Evolutionary conservation across 2,797 vertebrate species (phyloP).

Genomic region (Poliocrania exsul): DNA sequence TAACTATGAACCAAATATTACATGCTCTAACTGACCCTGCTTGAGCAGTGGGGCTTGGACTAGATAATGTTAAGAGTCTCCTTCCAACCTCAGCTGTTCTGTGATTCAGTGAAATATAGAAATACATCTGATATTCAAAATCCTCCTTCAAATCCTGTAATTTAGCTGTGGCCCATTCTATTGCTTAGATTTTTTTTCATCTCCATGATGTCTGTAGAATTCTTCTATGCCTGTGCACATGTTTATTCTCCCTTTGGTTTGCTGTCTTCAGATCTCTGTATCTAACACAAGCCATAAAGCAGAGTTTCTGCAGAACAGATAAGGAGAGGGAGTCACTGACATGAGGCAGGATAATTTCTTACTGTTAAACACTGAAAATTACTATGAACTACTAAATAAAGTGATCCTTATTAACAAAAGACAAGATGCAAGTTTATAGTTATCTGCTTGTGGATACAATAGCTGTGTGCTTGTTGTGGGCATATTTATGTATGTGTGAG

Average conservation of each 20-base stretch:
- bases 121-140: neutral
- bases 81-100: neutral
- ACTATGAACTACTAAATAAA: neutral
- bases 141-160: neutral
- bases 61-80: neutral
- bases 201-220: neutral
- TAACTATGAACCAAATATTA: neutral
- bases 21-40: neutral
- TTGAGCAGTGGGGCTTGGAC: rapidly evolving
- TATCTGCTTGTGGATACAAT: neutral
- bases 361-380: neutral
- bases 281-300: neutral
- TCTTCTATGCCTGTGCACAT: neutral
- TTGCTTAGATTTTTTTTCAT: neutral
- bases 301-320: neutral
- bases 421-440: neutral
- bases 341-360: neutral
- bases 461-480: neutral
- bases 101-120: neutral
- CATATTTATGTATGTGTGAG: neutral
- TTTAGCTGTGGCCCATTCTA: neutral
- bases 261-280: neutral
- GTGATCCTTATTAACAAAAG: neutral
- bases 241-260: neutral
- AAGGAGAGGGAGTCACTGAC: neutral